Base-by-base conservation (phyloP, 2,113 vertebrate genomes). In the Barnardius zonarius region DNA sequence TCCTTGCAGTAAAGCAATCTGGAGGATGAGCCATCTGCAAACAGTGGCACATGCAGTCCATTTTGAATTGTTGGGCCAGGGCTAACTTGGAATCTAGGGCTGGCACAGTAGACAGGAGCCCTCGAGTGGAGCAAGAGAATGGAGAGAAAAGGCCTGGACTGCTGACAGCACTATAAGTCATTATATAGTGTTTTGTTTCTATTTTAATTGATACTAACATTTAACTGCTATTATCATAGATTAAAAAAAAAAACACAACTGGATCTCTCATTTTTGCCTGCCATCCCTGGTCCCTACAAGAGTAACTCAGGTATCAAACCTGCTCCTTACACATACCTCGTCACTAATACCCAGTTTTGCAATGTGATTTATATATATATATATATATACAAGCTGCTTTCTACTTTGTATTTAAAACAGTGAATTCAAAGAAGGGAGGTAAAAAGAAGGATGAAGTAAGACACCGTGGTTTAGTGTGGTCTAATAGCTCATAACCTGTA, bases 391-490 rank as follows among this genome's bases (percentile, higher is more conserved):
- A 74, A 48, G 11, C 17, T 84, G 13, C 39, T 81, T 51, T 59
- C 24, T 62, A 35, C 16, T 46, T 88, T 46, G 19, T 18, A 31
- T 83, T 76, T 83, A 20, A 85, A 92, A 54, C 5, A 23, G 15
- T 67, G 11, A 74, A 57, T 61, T 76, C 30, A 75, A 52, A 28
- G 10, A 22, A 5, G 2, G 17, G 17, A 6, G 5, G 1, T 8
- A 1, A 15, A 14, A 61, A 46, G 6, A n/a, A 75, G 13, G 16
- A 27, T 43, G 14, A 81, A 91, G 28, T 8, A 91, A 82, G 55
- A 28, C 0, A 0, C 5, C 1, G 1, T 46, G 22, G 30, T 39
- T 85, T 43, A 43, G 19, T 7, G 27, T 55, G 14, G 63, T 63
- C 35, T 79, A 31, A n/a, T 22, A 72, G 19, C 3, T 59, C 15